phyloP scores from a whole-genome alignment of 2,888 invertebrate genomes.

The Steinernema hermaphroditum region DNA sequence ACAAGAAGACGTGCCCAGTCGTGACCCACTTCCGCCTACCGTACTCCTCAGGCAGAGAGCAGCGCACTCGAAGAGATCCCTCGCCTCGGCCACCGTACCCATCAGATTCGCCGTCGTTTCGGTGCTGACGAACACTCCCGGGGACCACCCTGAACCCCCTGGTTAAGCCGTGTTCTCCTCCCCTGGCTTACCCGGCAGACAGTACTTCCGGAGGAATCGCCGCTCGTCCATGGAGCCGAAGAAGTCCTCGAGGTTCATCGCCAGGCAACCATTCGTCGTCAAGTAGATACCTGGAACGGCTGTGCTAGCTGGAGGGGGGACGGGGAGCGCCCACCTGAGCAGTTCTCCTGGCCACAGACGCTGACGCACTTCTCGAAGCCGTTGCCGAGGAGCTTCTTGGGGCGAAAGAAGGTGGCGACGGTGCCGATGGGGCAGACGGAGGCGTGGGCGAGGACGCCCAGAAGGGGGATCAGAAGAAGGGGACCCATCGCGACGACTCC shows the following conservation, averaged over 20 bases:
- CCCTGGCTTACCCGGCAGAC: neutral
- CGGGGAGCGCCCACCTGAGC: neutral
- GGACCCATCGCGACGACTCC: neutral
- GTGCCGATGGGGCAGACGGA: constrained; percentile 10
- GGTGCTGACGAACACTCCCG: constrained; percentile 13
- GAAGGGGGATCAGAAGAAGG: neutral
- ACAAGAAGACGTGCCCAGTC: neutral
- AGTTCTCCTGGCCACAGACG: constrained; percentile 26
- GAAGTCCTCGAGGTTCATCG: constrained; percentile 21
- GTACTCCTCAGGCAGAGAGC: neutral
- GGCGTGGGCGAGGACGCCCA: neutral
- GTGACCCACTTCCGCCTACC: neutral
- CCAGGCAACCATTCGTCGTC: neutral
- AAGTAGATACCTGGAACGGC: constrained; percentile 2
- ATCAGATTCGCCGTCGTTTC: constrained; percentile 9
- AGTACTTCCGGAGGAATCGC: constrained; percentile 15
- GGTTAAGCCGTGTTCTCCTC: neutral
- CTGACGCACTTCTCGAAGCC: constrained; percentile 25
- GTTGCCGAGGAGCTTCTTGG: constrained; percentile 1
- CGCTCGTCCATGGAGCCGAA: constrained; percentile 27
- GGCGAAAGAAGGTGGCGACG: constrained; percentile 12
- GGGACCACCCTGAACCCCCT: neutral
- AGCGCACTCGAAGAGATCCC: constrained; percentile 16
- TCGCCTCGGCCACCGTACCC: neutral
- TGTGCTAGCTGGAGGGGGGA: neutral